Evolutionary conservation across 2,888 invertebrate species (phyloP).

Genomic region (Polylopha cassiicola): DNA sequence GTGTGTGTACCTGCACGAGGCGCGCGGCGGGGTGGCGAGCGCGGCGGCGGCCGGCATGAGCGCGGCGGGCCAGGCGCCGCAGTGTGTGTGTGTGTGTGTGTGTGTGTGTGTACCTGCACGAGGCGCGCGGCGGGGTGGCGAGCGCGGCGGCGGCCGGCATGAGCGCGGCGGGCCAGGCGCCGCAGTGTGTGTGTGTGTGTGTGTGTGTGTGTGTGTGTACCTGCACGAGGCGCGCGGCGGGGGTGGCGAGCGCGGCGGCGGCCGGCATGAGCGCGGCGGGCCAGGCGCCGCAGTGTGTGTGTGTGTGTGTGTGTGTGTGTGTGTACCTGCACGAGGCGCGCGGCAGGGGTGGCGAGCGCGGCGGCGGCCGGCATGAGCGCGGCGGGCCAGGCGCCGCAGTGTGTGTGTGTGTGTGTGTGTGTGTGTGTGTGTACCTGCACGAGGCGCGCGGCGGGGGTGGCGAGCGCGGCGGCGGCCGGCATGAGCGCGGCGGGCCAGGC

Average conservation of each 20-base stretch:
- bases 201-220: conserved; percentile 31
- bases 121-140: conserved; percentile 52
- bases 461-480: conserved; percentile 57
- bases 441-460: conserved; percentile 51
- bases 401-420: too few species aligned
- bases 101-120: conserved; percentile 47
- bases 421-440: conserved; percentile 47
- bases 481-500: conserved; percentile 56
- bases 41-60: conserved; percentile 62
- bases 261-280: conserved; percentile 57
- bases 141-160: conserved; percentile 62
- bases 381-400: conserved; percentile 55
- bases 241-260: conserved; percentile 53
- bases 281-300: too few species aligned
- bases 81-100: too few species aligned
- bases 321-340: conserved; percentile 57
- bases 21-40: conserved; percentile 48
- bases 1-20: conserved; percentile 54
- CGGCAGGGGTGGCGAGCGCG: conserved; percentile 51
- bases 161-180: conserved; percentile 52
- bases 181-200: too few species aligned
- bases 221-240: conserved; percentile 56
- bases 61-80: conserved; percentile 53
- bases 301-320: neutral
- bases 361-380: conserved; percentile 57